Evolutionary conservation across 2,888 invertebrate genomes (phyloP).

Genomic region (Stenichneumon culpator): DNA sequence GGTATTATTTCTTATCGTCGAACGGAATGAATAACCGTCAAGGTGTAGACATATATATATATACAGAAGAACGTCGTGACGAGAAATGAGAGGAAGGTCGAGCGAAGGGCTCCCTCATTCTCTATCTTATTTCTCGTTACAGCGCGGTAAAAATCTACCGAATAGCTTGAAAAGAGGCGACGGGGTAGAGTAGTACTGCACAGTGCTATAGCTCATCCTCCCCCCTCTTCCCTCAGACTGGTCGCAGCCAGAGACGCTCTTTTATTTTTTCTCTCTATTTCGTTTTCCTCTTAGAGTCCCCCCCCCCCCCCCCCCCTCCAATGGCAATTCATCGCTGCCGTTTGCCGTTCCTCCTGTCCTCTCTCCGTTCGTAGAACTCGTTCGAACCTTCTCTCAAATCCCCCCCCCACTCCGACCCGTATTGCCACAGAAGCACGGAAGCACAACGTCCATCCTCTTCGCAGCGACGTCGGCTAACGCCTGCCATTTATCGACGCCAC

Average conservation of each 20-base stretch:
- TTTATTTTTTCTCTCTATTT: conserved; percentile 46
- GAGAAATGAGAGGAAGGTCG: conserved; percentile 33
- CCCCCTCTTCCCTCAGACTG: background rate
- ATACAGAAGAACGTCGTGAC: background rate
- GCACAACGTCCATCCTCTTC: conserved; percentile 47
- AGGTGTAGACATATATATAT: background rate
- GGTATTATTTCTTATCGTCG: conserved; percentile 41
- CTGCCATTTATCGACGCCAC: conserved; percentile 70
- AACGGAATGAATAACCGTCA: conserved; percentile 28
- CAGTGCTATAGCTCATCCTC: conserved; percentile 6
- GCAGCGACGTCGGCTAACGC: conserved; percentile 65
- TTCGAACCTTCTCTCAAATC: conserved; percentile 62
- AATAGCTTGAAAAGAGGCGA: conserved; percentile 21
- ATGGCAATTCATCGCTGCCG: conserved; percentile 61
- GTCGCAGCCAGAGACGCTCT: conserved; percentile 18
- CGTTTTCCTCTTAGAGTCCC: conserved; percentile 48
- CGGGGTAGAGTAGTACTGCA: background rate
- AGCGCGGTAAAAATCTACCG: conserved; percentile 39
- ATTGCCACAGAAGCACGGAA: conserved; percentile 43
- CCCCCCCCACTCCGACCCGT: conserved; percentile 28
- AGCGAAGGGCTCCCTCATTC: conserved; percentile 31
- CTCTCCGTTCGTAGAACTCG: conserved; percentile 52
- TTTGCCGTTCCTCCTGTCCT: conserved; percentile 12
- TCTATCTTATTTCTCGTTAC: conserved; percentile 54
- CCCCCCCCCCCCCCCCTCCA: conserved; percentile 40